Percentiles rank a stretch among this genome's conserved stretches.
phyloP scores from a whole-genome alignment of 2,113 vertebrate species.

The Elanoides forficatus region DNA sequence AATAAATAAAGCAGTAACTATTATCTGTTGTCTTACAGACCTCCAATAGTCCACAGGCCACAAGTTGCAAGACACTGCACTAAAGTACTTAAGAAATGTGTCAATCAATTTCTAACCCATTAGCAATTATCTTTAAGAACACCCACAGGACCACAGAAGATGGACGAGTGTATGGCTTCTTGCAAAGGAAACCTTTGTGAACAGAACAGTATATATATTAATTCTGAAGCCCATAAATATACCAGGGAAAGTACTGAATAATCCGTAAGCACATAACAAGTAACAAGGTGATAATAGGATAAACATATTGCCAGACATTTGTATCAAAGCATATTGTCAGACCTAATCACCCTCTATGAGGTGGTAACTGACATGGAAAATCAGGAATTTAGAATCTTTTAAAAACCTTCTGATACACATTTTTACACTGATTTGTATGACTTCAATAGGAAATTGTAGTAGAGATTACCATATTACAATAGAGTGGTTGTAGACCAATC shows the following conservation, averaged over 20 bases:
- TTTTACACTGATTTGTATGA: neutral
- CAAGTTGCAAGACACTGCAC: neutral
- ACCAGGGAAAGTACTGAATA: neutral
- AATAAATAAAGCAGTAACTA: neutral
- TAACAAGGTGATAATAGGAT: neutral
- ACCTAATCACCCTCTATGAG: neutral
- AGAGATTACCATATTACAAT: neutral
- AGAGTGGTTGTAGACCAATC: neutral
- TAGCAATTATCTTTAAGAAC: conserved; percentile 18
- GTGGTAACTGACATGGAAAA: neutral
- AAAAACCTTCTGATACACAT: neutral
- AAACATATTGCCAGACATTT: neutral
- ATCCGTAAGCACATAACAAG: neutral
- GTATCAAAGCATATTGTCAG: neutral
- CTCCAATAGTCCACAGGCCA: neutral
- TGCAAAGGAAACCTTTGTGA: neutral
- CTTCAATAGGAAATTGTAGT: neutral
- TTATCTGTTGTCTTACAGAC: neutral
- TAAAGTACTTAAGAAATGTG: neutral
- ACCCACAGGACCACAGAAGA: neutral
- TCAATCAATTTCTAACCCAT: conserved; percentile 16
- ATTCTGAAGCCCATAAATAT: neutral
- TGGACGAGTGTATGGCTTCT: accelerated
- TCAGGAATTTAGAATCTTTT: neutral
- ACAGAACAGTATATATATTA: neutral